Evolutionary conservation across 2,888 invertebrate species (phyloP).

Genomic region (Polydrusus tereticollis): DNA sequence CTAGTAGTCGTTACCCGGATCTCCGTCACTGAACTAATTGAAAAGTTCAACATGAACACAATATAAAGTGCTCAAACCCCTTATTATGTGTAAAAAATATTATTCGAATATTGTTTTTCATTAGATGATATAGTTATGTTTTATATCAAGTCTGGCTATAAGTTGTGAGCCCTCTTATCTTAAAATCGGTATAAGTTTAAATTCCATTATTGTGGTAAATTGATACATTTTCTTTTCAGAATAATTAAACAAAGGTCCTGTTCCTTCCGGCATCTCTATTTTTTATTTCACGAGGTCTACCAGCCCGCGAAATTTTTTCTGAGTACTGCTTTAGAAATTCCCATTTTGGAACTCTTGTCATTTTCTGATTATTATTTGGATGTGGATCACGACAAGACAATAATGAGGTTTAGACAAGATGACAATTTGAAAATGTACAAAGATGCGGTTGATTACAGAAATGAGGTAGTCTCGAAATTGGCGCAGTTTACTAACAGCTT

Average conservation of each 20-base stretch:
- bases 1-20: no score
- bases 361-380: slow-evolving; percentile 94
- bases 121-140: no score
- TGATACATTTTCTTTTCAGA: slow-evolving; percentile 65
- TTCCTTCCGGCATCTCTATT: slow-evolving; percentile 89
- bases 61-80: no score
- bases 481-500: slow-evolving; percentile 85
- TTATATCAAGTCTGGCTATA: no score
- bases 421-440: slow-evolving; percentile 54
- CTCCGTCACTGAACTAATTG: no score
- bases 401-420: slow-evolving; percentile 70
- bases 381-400: slow-evolving; percentile 89
- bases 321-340: slow-evolving; percentile 90
- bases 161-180: no score
- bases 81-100: no score
- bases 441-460: slow-evolving; percentile 79
- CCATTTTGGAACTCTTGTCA: slow-evolving; percentile 90
- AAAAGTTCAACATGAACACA: no score
- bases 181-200: no score
- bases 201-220: neutral
- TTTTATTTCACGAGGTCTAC: slow-evolving; percentile 89
- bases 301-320: slow-evolving; percentile 94
- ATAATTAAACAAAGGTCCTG: slow-evolving; percentile 87
- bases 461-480: slow-evolving; percentile 83
- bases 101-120: no score